phyloP scores from a whole-genome alignment of 1,140 invertebrate genomes.

The Lucilia sericata region DNA sequence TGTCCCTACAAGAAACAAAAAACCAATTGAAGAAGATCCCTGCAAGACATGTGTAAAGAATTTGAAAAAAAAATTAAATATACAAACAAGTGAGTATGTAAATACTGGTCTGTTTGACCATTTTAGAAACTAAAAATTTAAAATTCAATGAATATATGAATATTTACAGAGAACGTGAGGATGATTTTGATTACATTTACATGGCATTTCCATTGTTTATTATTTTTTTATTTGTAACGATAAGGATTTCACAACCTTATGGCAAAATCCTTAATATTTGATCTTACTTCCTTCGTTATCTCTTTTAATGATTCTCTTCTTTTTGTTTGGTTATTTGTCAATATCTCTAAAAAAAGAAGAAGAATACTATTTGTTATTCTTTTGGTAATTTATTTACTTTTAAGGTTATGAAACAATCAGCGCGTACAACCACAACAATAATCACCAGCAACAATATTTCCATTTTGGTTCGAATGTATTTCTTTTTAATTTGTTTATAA shows the following conservation, averaged over 20 bases:
- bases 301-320: not conserved
- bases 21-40: constrained; percentile 28
- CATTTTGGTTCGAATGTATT: too few species aligned
- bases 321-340: not conserved
- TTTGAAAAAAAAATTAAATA: not conserved
- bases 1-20: not conserved
- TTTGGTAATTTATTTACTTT: not conserved
- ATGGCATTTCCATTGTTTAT: not conserved
- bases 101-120: not conserved
- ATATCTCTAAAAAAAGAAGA: not conserved
- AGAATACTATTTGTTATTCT: not conserved
- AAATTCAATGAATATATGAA: not conserved
- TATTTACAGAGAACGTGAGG: not conserved
- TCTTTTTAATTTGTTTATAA: too few species aligned
- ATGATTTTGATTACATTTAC: constrained; percentile 20
- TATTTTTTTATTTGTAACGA: constrained; percentile 14
- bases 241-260: constrained; percentile 36
- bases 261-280: constrained; percentile 11
- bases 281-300: not conserved
- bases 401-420: not conserved
- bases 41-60: constrained; percentile 30
- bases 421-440: not conserved
- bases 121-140: not conserved
- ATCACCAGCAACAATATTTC: not conserved
- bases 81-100: constrained; percentile 13